Percentiles rank a stretch among this genome's conserved stretches.
These are phyloP conservation scores for Coilia nasus DNA, from an alignment of 2,797 vertebrate species.

Conservation along the genomic window DNA sequence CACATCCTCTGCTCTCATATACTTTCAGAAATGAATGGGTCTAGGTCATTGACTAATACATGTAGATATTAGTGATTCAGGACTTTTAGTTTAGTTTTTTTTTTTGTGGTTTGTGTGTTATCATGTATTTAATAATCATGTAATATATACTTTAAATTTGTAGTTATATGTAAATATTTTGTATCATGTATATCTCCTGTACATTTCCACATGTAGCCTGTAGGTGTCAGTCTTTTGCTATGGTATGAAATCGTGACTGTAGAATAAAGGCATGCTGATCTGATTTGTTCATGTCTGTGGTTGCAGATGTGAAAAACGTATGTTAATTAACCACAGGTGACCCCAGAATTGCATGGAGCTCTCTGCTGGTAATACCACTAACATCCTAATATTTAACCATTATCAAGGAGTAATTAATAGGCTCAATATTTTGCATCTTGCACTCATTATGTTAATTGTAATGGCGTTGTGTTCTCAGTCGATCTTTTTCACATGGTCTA, in stretches of 20 bases:
- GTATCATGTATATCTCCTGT: not conserved
- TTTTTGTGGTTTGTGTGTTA: too few relatives aligned
- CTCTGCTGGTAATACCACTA: not conserved
- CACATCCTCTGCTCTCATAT: not conserved
- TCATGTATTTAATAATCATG: not conserved
- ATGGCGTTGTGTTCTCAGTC: not conserved
- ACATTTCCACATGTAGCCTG: constrained; percentile 47
- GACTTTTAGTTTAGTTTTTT: not conserved
- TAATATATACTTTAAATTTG: not conserved
- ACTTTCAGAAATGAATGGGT: not conserved
- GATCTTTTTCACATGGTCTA: not conserved
- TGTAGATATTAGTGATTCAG: not conserved
- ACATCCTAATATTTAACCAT: not conserved
- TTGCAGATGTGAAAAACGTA: not conserved
- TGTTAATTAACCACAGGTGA: not conserved
- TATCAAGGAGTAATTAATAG: not conserved
- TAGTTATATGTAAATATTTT: not conserved
- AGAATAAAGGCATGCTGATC: not conserved
- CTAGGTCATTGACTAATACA: not conserved
- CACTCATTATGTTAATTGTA: not conserved
- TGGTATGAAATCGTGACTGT: constrained; percentile 24
- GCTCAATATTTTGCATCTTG: not conserved
- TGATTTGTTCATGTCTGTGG: not conserved
- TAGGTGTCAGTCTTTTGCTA: constrained; percentile 62
- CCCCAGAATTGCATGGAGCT: not conserved